A percentile compares a stretch with the other conserved stretches of the same genome.
phyloP scores from a whole-genome alignment of 2,888 invertebrate genomes.

The Andrena marginata region DNA sequence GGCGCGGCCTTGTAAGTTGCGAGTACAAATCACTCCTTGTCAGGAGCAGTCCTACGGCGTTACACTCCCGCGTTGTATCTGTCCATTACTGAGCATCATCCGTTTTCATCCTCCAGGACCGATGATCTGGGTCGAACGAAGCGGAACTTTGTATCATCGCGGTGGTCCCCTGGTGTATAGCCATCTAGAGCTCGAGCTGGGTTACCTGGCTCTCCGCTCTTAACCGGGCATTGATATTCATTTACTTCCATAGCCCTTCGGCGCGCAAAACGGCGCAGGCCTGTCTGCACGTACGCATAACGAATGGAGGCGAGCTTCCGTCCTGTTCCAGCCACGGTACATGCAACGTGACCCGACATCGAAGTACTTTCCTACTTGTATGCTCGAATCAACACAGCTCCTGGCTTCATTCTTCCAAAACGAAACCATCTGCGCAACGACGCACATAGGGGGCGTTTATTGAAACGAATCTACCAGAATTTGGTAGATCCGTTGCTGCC shows the following conservation, averaged over 20 bases:
- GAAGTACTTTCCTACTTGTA: conserved; percentile 38
- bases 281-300: conserved; percentile 36
- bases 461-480: conserved; percentile 20
- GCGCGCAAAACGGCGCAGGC: not conserved
- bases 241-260: conserved; percentile 49
- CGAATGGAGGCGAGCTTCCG: conserved; percentile 29
- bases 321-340: conserved; percentile 25
- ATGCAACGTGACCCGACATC: conserved; percentile 38
- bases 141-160: conserved; percentile 25
- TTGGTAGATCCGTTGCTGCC: not conserved
- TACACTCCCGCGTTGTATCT: not conserved
- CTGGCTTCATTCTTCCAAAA: conserved; percentile 24
- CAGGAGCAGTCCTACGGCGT: not conserved
- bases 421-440: not conserved
- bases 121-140: conserved; percentile 32
- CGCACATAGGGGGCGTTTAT: not conserved
- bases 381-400: not conserved
- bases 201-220: conserved; percentile 7
- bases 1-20: not conserved
- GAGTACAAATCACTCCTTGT: not conserved
- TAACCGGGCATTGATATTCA: conserved; percentile 45
- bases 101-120: conserved; percentile 36
- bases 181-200: not conserved
- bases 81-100: conserved; percentile 17
- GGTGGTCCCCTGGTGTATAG: not conserved